Conservation (phyloP, 1,140 invertebrate genomes). For the Drosophila orosa region DNA sequence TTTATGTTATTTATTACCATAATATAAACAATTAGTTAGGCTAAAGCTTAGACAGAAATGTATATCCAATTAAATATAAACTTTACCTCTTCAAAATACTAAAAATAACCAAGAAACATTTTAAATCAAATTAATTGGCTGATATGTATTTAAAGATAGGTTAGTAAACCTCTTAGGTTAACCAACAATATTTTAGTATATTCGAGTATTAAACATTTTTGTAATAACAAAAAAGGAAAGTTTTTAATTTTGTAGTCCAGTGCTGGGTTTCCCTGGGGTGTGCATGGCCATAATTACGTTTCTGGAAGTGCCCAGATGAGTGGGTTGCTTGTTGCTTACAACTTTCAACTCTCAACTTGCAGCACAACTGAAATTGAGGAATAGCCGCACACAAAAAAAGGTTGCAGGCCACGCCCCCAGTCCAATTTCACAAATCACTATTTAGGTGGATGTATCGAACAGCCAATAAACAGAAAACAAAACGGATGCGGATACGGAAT, state of each 20-base stretch:
- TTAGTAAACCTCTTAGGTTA: too few relatives aligned
- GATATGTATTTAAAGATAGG: too few relatives aligned
- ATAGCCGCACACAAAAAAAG: slow-evolving; percentile 21
- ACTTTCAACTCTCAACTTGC: background rate
- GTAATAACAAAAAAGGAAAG: too few relatives aligned
- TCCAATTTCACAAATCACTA: slow-evolving; percentile 59
- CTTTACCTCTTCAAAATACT: too few relatives aligned
- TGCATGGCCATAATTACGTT: slow-evolving; percentile 63
- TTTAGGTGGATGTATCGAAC: slow-evolving; percentile 53
- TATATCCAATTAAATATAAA: too few relatives aligned
- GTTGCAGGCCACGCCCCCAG: slow-evolving; percentile 55
- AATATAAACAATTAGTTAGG: background rate
- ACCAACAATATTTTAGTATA: too few relatives aligned
- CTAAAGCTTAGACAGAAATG: background rate
- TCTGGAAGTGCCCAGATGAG: slow-evolving; percentile 43
- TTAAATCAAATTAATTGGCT: too few relatives aligned
- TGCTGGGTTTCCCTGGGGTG: slow-evolving; percentile 6
- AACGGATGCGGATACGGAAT: slow-evolving; percentile 35
- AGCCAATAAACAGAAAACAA: slow-evolving; percentile 16
- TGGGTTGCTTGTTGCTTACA: slow-evolving; percentile 62
- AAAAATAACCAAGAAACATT: too few relatives aligned
- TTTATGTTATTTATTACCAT: background rate
- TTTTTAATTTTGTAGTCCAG: background rate
- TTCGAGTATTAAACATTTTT: too few relatives aligned
- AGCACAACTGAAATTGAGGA: slow-evolving; percentile 7